A percentile compares a stretch with the other conserved stretches of the same genome.
Evolutionary conservation across 2,113 vertebrate species (phyloP).

Genomic region (Brachyhypopomus occidentalis): DNA sequence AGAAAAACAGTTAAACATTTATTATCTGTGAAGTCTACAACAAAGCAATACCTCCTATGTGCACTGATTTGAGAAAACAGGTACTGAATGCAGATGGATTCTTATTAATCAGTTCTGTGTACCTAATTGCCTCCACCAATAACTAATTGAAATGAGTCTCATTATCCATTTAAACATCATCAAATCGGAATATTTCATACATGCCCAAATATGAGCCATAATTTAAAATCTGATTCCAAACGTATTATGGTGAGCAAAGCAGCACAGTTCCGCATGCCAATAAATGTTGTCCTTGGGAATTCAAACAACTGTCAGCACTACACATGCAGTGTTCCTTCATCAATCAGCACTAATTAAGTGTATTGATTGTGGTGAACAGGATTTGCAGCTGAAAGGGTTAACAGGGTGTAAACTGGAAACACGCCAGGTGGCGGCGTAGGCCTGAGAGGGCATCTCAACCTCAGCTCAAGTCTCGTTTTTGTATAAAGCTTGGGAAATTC

Average conservation of each 20-base stretch:
- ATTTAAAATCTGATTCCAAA: conserved; percentile 42
- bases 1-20: not conserved
- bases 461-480: conserved; percentile 56
- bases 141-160: conserved; percentile 32
- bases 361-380: conserved; percentile 80
- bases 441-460: conserved; percentile 56
- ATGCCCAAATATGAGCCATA: conserved; percentile 33
- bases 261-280: conserved; percentile 56
- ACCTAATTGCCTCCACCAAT: conserved; percentile 11
- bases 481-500: conserved; percentile 57
- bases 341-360: conserved; percentile 90
- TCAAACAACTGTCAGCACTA: conserved; percentile 69
- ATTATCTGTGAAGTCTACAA: conserved; percentile 10
- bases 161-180: conserved; percentile 30
- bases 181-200: conserved; percentile 29
- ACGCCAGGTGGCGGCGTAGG: conserved; percentile 32
- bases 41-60: conserved; percentile 29
- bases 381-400: conserved; percentile 72
- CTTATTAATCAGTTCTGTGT: conserved; percentile 12
- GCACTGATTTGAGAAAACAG: conserved; percentile 12
- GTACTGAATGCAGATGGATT: conserved; percentile 36
- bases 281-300: conserved; percentile 65
- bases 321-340: conserved; percentile 75
- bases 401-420: conserved; percentile 67
- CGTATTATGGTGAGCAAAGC: conserved; percentile 49